Evolutionary conservation across 2,113 vertebrate species (phyloP).

Genomic region (Copsychus sechellarum): DNA sequence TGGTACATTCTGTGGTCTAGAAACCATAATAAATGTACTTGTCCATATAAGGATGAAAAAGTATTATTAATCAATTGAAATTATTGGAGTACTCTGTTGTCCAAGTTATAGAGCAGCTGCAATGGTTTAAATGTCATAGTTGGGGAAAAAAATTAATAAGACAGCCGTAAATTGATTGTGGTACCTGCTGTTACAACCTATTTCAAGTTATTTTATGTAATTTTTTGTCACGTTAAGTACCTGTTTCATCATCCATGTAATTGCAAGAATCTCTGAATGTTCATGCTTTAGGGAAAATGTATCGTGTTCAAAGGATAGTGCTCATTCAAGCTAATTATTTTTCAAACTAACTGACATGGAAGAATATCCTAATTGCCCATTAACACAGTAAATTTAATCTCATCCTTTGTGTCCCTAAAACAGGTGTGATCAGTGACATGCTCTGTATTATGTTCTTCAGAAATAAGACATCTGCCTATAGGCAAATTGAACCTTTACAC

Average conservation of each 20-base stretch:
- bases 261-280: not conserved
- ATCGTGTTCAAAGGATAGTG: not conserved
- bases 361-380: conserved; percentile 62
- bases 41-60: not conserved
- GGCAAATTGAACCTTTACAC: not conserved
- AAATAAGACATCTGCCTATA: not conserved
- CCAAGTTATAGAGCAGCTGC: not conserved
- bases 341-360: conserved; percentile 42
- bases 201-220: not conserved
- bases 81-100: not conserved
- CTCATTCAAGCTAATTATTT: conserved; percentile 54
- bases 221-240: not conserved
- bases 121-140: not conserved
- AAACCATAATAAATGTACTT: not conserved
- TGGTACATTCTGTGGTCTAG: not conserved
- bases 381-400: conserved; percentile 32
- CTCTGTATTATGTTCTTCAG: not conserved
- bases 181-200: not conserved
- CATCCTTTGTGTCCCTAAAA: not conserved
- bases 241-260: conserved; percentile 13
- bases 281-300: not conserved
- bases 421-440: not conserved
- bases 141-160: not conserved
- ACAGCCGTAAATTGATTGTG: not conserved
- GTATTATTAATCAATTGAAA: not conserved